Evolutionary conservation across 2,113 vertebrate genomes (phyloP).

Genomic region (Nicator chloris): DNA sequence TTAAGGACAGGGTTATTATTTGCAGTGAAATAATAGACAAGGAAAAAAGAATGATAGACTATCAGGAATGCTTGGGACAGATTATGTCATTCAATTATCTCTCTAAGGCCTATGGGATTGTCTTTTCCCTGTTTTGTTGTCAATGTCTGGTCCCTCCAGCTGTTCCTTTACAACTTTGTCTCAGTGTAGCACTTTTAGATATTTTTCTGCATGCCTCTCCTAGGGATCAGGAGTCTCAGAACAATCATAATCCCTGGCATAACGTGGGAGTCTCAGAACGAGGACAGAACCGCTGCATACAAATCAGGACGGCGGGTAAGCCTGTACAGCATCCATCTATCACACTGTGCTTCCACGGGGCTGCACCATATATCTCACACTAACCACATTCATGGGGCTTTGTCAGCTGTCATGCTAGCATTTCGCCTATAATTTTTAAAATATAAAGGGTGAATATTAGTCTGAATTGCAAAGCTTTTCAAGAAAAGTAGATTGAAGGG

Average conservation of each 20-base stretch:
- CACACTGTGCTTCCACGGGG: not conserved
- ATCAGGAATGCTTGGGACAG: not conserved
- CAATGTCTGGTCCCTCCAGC: constrained; percentile 8
- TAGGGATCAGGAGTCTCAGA: constrained; percentile 46
- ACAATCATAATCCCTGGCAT: constrained; percentile 54
- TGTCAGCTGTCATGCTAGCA: not conserved
- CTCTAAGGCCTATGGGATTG: not conserved
- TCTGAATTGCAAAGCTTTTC: not conserved
- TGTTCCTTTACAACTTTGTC: constrained; percentile 34
- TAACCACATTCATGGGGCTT: not conserved
- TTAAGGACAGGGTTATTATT: not conserved
- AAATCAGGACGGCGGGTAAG: constrained; percentile 11
- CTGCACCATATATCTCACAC: not conserved
- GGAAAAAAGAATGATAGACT: not conserved
- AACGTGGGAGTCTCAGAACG: constrained; percentile 26
- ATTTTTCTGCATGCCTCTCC: constrained; percentile 33
- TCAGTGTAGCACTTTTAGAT: constrained; percentile 18
- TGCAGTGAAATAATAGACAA: not conserved
- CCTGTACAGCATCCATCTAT: not conserved
- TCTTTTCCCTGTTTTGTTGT: constrained; percentile 23
- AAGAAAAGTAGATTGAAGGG: not conserved
- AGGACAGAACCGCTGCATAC: constrained; percentile 13
- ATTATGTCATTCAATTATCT: constrained; percentile 21
- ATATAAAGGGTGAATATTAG: not conserved
- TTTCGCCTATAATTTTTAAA: not conserved